Evolutionary conservation across 2,797 vertebrate species (phyloP), one percentile per base, ranked within the genome.

Genomic region (Acropternis orthonyx): DNA sequence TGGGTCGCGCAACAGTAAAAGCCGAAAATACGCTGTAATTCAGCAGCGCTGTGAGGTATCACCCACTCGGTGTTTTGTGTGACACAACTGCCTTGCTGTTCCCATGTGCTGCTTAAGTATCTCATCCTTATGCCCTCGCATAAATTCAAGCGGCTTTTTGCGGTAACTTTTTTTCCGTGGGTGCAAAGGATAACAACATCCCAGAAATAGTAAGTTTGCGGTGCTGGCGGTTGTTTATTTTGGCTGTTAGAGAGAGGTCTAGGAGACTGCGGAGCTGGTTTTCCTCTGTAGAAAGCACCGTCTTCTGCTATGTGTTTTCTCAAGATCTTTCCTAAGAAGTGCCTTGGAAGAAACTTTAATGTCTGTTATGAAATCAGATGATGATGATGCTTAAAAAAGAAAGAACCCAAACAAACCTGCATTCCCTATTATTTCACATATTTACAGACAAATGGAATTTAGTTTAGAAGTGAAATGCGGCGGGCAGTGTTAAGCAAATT

Each of bases 41-140:
- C 6, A 11, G 17, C 15, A 27, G 0, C 44, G 20, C 7, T 4
- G 0, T 10, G 11, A 16, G 4, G 10, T 4, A 4, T 19, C 36
- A 3, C 10, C 27, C 6, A 0, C 14, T 32, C 19, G 1, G 27
- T 12, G 4, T 4, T 48, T 7, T 7, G 1, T 14, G 32, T 22
- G 63, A 10, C 16, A 10, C 26, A 44, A 3, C 27, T 32, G 56
- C 22, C 28, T 18, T 3, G 23, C n/a, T 18, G 1, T 13, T 32
- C 51, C 18, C 41, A 0, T 26, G 43, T 66, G 52, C 24, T 2
- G 1, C 75, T 69, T 2, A 3, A 24, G 9, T 22, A 4, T 49
- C 24, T 76, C n/a, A 2, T 44, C 22, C 16, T 17, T 37, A 7
- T 26, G 16, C 3, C 34, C 37, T 36, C 37, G 8, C 23, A 0